These are phyloP conservation scores for Xylota segnis DNA, from an alignment of 2,888 invertebrate genomes.

Conservation along the genomic window DNA sequence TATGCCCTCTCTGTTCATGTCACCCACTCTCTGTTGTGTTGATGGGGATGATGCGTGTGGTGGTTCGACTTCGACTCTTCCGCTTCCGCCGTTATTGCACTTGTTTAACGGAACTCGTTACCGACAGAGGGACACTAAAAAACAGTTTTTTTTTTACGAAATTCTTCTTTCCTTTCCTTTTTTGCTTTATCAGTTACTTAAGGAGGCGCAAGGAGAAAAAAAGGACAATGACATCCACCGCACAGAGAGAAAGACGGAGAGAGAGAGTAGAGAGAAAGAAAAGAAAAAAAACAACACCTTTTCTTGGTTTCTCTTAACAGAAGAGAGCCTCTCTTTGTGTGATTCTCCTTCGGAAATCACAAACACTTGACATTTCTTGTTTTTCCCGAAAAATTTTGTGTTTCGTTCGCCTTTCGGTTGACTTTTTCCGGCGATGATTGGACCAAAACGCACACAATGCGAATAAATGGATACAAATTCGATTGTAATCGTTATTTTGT, in stretches of 20 bases:
- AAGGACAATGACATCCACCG: conserved; percentile 61
- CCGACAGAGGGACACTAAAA: not conserved
- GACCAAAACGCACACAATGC: conserved; percentile 10
- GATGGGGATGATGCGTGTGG: not conserved
- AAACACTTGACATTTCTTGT: conserved; percentile 71
- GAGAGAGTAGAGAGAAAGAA: too few relatives aligned
- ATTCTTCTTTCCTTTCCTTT: not conserved
- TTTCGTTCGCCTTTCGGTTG: conserved; percentile 20
- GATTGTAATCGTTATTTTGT: not conserved
- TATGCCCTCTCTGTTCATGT: not conserved
- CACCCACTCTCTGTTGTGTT: conserved; percentile 13
- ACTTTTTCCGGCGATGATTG: conserved; percentile 32
- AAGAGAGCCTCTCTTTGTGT: conserved; percentile 40
- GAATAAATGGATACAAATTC: not conserved
- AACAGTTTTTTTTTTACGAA: not conserved
- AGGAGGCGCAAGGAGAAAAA: conserved; percentile 16
- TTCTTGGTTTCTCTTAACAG: conserved; percentile 25
- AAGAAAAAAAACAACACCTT: not conserved
- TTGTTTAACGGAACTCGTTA: not conserved
- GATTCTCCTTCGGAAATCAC: conserved; percentile 14
- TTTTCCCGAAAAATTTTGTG: conserved; percentile 40
- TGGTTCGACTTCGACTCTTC: not conserved
- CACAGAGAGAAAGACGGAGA: too few relatives aligned
- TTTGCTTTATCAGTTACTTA: not conserved
- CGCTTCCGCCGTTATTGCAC: conserved; percentile 2